These are phyloP conservation scores for Poecilia velifera DNA, from an alignment of 2,797 vertebrate species.

Conservation along the genomic window DNA sequence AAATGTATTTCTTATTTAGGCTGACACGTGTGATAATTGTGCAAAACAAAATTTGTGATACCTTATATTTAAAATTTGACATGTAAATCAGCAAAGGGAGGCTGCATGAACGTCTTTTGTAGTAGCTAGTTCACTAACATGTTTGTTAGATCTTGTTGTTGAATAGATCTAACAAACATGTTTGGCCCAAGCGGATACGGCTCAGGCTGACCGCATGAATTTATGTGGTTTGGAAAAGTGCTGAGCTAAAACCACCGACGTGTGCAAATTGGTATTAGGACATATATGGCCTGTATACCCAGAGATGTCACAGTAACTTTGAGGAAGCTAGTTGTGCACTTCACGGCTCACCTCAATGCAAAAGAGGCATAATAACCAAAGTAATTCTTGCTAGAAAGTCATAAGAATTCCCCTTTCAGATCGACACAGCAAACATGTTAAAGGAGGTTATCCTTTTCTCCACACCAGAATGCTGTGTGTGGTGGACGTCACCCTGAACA, in stretches of 20 bases:
- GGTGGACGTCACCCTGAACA: background rate
- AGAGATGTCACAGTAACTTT: background rate
- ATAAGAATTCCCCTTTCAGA: background rate
- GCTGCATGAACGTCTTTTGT: background rate
- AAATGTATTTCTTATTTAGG: background rate
- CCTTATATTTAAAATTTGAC: background rate
- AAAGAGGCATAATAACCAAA: background rate
- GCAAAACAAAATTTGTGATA: background rate
- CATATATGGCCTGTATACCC: background rate
- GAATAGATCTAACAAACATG: background rate
- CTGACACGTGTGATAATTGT: background rate
- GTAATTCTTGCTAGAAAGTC: background rate
- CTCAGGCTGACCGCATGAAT: background rate
- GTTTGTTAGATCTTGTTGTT: background rate
- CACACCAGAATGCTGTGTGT: background rate
- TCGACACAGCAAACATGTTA: background rate
- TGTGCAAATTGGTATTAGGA: background rate
- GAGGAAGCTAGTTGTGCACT: background rate
- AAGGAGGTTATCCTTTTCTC: background rate
- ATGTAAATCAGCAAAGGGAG: background rate
- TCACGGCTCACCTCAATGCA: background rate
- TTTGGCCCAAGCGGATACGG: background rate
- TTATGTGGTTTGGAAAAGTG: background rate
- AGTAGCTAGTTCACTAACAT: background rate
- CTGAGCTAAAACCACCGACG: background rate